Base-by-base conservation (phyloP, 2,888 invertebrate species). In the Leptopilina syphax region DNA sequence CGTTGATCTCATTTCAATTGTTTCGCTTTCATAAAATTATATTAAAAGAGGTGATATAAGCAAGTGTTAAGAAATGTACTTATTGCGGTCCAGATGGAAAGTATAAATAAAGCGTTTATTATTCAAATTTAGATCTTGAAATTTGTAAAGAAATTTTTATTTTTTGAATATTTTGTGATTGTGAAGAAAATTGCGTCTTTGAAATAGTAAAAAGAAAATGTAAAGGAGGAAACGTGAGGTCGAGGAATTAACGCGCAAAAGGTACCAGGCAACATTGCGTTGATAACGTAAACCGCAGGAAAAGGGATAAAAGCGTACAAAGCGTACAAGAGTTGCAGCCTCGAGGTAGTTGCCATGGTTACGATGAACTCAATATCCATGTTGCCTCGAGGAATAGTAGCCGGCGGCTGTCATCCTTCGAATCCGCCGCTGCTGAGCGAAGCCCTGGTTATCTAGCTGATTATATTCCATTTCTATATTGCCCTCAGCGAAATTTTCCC, bases 281-380 rank as follows among this genome's bases (percentile, higher is more conserved):
- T 86, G 86, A 87, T 87, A 87, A 86, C 88, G 87, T 89, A 88
- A 34, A 90, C 90, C 89, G 87, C 89, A 86, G 87, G 87, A 88
- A 89, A 88, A 90, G 89, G 90, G 90, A 89, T 89, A 44, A 90
- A 34, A 73, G 73, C 73, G 73, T 57, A 73, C 63, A 63, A 90
- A 90, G 88, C 89, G 88, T 85, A 89, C 89, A 89, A 91, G 90
- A 89, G 89, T 89, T 90, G 86, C 85, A 83, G 89, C 90, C 89
- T 86, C 83, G 70, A 88, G 88, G 87, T 81, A 86, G 90, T 92
- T 87, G 86, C 91, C 89, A 91, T 91, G 91, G 91, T 89, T 89
- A 92, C 92, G 85, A 86, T 88, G 91, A 92, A 92, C 91, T 91
- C 91, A 91, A 92, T 92, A 91, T 91, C 91, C 90, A 88, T 86